These are phyloP conservation scores for Vanessa cardui DNA, from an alignment of 2,888 invertebrate genomes.

Conservation along the genomic window DNA sequence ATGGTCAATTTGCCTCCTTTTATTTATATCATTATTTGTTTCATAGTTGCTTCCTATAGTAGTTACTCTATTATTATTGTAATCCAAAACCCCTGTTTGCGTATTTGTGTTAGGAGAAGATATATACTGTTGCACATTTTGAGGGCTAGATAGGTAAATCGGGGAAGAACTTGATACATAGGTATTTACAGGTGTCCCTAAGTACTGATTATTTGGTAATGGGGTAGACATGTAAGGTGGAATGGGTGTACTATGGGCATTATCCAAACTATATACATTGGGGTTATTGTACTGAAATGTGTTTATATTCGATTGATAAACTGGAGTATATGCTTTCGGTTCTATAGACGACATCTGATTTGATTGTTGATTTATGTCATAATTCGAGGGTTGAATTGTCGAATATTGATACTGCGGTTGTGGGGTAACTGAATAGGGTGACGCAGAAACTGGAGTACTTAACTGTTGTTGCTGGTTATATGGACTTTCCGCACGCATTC, in stretches of 20 bases:
- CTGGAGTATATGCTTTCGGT: constrained; percentile 58
- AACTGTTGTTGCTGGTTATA: constrained; percentile 54
- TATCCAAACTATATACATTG: constrained; percentile 59
- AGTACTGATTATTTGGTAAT: constrained; percentile 63
- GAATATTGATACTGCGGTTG: constrained; percentile 73
- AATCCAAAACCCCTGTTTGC: constrained; percentile 65
- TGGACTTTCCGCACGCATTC: constrained; percentile 70
- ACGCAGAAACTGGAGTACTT: constrained; percentile 64
- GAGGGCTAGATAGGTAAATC: constrained; percentile 68
- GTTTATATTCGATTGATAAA: constrained; percentile 58
- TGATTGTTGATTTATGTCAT: constrained; percentile 60
- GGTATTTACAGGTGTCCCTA: constrained; percentile 63
- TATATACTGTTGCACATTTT: constrained; percentile 66
- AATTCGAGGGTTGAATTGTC: constrained; percentile 58
- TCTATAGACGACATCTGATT: constrained; percentile 61
- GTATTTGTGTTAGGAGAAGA: constrained; percentile 69
- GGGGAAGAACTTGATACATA: constrained; percentile 74
- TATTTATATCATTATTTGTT: constrained; percentile 54
- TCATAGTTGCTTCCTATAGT: constrained; percentile 63
- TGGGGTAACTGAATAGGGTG: constrained; percentile 72
- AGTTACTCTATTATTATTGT: constrained; percentile 58
- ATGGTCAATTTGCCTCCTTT: constrained; percentile 72
- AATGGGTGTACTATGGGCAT: constrained; percentile 65
- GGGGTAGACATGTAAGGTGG: constrained; percentile 66
- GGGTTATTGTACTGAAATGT: constrained; percentile 61